These are phyloP conservation scores for Phortica variegata DNA, from an alignment of 1,140 invertebrate species.

Conservation along the genomic window DNA sequence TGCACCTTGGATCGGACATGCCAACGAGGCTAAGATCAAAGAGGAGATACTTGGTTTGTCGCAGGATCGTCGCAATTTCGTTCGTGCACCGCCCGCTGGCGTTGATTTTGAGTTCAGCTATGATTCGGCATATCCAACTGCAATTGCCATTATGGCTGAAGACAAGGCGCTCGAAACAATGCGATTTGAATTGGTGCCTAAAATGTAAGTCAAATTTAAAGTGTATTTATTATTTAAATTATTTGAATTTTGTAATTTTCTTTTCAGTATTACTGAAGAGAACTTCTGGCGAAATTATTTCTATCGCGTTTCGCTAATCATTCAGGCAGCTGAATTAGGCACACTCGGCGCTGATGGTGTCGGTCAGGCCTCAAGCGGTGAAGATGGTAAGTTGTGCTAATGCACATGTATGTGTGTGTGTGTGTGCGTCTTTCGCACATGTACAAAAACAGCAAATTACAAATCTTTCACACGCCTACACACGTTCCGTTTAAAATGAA, in stretches of 20 bases:
- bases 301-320: conserved; percentile 96
- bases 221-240: not conserved
- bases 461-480: too few relatives aligned
- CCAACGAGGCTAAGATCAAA: conserved; percentile 86
- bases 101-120: conserved; percentile 96
- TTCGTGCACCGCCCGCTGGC: conserved; percentile 91
- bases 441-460: too few relatives aligned
- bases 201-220: conserved; percentile 72
- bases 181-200: conserved; percentile 98
- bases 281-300: conserved; percentile 99
- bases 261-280: conserved; percentile 90
- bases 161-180: conserved; percentile 96
- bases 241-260: not conserved
- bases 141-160: conserved; percentile 89
- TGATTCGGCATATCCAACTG: conserved; percentile 85
- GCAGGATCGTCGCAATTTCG: conserved; percentile 96
- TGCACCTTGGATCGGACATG: conserved; percentile 88
- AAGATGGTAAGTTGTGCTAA: conserved; percentile 57
- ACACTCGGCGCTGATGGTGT: conserved; percentile 58
- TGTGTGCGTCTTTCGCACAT: too few relatives aligned
- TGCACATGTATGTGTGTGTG: too few relatives aligned
- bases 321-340: conserved; percentile 86
- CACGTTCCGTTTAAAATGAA: too few relatives aligned
- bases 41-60: conserved; percentile 92
- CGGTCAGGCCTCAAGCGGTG: conserved; percentile 54